phyloP scores from a whole-genome alignment of 2,113 vertebrate species.

The Apteryx mantelli region DNA sequence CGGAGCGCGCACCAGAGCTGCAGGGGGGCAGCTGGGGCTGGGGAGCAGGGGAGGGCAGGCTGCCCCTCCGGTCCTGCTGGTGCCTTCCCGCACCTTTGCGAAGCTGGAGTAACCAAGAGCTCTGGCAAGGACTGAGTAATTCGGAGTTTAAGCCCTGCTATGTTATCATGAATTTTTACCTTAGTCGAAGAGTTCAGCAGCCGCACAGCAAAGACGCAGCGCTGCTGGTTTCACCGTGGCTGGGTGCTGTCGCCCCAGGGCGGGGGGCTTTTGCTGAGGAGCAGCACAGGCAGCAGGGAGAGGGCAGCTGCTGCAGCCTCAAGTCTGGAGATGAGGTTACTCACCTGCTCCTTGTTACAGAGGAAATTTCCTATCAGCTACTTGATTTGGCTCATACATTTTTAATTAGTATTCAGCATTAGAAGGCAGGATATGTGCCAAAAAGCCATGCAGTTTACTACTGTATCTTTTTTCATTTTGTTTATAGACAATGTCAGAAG shows the following conservation, averaged over 20 bases:
- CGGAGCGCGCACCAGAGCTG: no score
- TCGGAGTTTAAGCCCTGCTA: no score
- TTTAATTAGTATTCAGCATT: fast-evolving
- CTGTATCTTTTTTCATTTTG: neutral
- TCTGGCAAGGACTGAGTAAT: no score
- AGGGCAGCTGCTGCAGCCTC: neutral
- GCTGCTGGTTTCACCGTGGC: neutral
- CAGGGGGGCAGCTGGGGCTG: no score
- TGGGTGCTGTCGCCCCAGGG: neutral
- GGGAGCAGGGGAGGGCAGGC: neutral
- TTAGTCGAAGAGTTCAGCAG: neutral
- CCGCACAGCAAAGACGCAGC: neutral
- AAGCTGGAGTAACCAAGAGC: no score
- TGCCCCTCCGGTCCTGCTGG: no score
- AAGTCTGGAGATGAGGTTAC: no score
- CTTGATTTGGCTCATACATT: fast-evolving
- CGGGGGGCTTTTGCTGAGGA: neutral
- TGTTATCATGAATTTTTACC: no score
- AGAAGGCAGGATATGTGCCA: fast-evolving
- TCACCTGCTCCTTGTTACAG: neutral
- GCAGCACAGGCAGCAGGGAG: neutral
- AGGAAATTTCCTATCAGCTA: fast-evolving
- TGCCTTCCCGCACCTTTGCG: no score
- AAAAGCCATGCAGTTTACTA: fast-evolving
- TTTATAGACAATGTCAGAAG: conserved; percentile 83